Conservation (phyloP, 2,113 vertebrate genomes). For the Hemiscyllium ocellatum region DNA sequence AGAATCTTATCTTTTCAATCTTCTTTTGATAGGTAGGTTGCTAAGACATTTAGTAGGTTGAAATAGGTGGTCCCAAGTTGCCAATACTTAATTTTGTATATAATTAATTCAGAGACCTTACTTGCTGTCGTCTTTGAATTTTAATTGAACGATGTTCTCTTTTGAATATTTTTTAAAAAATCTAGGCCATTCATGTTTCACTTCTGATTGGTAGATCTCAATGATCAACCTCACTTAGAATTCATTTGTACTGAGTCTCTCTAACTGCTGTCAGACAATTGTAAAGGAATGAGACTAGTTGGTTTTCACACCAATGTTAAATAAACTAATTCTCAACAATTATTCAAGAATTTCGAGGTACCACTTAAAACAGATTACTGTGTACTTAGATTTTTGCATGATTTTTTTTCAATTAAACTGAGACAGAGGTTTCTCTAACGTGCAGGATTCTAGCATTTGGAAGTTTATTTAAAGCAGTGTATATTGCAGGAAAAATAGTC, state of each 20-base stretch:
- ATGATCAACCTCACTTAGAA: background rate
- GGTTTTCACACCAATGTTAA: background rate
- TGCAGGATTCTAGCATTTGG: background rate
- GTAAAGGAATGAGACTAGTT: background rate
- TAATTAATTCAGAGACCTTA: background rate
- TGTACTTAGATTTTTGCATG: background rate
- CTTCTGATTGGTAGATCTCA: background rate
- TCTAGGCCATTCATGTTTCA: background rate
- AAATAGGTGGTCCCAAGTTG: background rate
- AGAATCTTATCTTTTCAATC: background rate
- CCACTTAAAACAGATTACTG: background rate
- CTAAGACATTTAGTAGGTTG: background rate
- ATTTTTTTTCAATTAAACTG: background rate
- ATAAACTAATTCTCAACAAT: background rate
- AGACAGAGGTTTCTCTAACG: background rate
- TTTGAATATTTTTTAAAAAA: background rate
- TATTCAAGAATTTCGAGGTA: background rate
- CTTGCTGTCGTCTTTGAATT: background rate
- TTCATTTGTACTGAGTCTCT: background rate
- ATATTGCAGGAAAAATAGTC: background rate
- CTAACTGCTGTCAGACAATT: background rate
- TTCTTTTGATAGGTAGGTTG: background rate
- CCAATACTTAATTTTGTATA: background rate
- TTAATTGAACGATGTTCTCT: background rate
- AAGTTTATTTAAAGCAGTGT: background rate